A percentile compares a stretch with the other conserved stretches of the same genome.
Evolutionary conservation across 2,797 vertebrate species (phyloP).

Genomic region (Pteropus rufus): DNA sequence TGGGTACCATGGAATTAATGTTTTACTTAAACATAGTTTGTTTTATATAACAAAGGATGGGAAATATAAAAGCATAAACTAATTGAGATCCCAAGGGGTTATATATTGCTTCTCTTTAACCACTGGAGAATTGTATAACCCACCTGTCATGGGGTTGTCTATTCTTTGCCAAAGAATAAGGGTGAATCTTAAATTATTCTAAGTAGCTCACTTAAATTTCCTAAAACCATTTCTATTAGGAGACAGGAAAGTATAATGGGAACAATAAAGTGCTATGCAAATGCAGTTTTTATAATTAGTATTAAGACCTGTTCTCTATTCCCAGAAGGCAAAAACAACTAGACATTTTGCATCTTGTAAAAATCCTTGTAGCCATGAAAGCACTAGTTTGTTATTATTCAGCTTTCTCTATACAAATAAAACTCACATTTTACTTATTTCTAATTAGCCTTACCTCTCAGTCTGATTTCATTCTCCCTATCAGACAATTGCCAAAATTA

Average conservation of each 20-base stretch:
- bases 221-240: slow-evolving; percentile 32
- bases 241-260: slow-evolving; percentile 57
- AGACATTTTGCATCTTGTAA: slow-evolving; percentile 49
- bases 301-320: slow-evolving; percentile 45
- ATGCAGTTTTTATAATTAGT: slow-evolving; percentile 61
- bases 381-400: neutral
- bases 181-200: slow-evolving; percentile 60
- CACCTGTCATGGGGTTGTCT: slow-evolving; percentile 39
- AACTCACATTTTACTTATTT: slow-evolving; percentile 37
- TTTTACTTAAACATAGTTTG: slow-evolving; percentile 44
- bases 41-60: slow-evolving; percentile 15
- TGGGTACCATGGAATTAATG: neutral
- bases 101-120: slow-evolving; percentile 27
- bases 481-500: neutral
- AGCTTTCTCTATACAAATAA: slow-evolving; percentile 21
- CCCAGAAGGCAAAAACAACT: slow-evolving; percentile 41
- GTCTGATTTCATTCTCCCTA: neutral
- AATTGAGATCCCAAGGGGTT: neutral
- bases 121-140: slow-evolving; percentile 19
- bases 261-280: slow-evolving; percentile 58
- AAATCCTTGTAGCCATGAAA: slow-evolving; percentile 24
- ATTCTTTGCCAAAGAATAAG: slow-evolving; percentile 44
- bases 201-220: slow-evolving; percentile 42
- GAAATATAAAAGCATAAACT: slow-evolving; percentile 47
- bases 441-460: slow-evolving; percentile 6